Conservation (phyloP, 2,113 vertebrate species). For the Scytalopus superciliaris region DNA sequence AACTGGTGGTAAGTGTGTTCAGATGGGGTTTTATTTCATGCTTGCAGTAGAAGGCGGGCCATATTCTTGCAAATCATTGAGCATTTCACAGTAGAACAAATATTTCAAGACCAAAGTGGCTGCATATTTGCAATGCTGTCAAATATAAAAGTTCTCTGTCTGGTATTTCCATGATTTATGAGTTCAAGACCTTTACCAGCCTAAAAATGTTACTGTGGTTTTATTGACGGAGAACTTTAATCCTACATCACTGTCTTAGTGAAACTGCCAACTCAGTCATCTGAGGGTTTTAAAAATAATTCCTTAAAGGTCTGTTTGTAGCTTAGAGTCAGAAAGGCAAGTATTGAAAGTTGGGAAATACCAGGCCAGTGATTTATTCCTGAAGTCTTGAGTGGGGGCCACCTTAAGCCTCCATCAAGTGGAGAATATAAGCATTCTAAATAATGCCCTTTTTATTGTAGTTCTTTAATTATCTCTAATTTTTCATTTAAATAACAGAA, state of each 20-base stretch:
- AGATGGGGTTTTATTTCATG: neutral
- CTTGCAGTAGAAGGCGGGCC: no score
- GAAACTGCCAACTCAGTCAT: neutral
- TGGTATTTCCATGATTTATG: neutral
- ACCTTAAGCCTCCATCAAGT: no score
- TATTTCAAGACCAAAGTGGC: neutral
- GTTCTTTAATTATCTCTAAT: neutral
- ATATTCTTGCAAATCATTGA: neutral
- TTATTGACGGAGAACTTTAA: neutral
- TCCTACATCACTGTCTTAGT: neutral
- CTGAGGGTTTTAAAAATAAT: neutral
- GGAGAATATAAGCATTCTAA: neutral
- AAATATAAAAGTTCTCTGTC: neutral
- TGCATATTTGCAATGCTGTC: neutral
- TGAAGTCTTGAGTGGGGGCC: neutral
- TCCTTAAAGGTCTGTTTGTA: neutral
- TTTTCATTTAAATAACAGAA: neutral
- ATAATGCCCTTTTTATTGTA: neutral
- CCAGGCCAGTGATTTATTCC: neutral
- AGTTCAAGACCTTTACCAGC: neutral
- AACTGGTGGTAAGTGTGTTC: conserved; percentile 84
- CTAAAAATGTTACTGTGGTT: neutral
- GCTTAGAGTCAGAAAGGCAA: neutral
- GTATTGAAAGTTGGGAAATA: neutral
- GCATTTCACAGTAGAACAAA: neutral